Evolutionary conservation across 2,113 vertebrate genomes (phyloP).

Genomic region (Lagopus muta): DNA sequence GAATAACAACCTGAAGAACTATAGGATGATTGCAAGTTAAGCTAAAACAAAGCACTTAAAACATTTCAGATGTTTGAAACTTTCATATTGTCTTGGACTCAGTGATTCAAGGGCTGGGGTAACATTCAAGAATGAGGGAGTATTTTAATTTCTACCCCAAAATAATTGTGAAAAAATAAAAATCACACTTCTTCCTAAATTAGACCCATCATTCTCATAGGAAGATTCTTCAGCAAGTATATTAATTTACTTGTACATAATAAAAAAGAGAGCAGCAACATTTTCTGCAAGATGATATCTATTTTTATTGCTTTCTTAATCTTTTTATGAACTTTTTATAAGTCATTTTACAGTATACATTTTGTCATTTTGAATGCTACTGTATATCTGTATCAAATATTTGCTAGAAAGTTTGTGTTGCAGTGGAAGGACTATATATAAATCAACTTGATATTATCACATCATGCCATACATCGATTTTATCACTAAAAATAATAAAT

Average conservation of each 20-base stretch:
- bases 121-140: accelerated
- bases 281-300: accelerated
- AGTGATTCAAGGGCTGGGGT: accelerated
- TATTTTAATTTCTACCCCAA: neutral
- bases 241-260: accelerated
- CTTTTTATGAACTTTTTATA: neutral
- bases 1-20: neutral
- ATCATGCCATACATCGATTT: neutral
- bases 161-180: neutral
- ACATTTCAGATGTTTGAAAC: neutral
- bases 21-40: neutral
- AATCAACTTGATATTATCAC: constrained; percentile 15
- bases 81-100: neutral
- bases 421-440: neutral
- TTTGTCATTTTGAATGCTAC: neutral
- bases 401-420: neutral
- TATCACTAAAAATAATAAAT: neutral
- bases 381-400: neutral
- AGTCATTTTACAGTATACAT: neutral
- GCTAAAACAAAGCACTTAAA: neutral
- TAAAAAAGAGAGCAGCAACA: neutral
- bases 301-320: neutral
- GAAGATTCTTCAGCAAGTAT: neutral
- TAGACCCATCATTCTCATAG: accelerated
- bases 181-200: neutral